Evolutionary conservation across 1,140 invertebrate genomes (phyloP).

Genomic region (Pseudomyrmex concolor): DNA sequence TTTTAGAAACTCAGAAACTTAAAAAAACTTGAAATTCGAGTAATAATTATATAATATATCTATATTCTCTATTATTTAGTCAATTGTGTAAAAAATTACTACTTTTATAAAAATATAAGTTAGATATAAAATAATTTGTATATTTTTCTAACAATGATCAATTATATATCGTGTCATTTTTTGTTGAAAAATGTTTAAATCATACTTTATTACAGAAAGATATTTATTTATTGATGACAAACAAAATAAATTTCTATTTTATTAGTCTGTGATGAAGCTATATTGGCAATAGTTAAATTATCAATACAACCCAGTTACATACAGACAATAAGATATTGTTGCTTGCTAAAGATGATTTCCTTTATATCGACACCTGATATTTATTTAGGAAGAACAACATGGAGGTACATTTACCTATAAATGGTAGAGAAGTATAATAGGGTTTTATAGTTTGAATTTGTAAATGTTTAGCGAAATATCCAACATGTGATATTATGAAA

Average conservation of each 20-base stretch:
- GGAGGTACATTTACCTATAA: not conserved
- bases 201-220: too few relatives aligned
- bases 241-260: too few relatives aligned
- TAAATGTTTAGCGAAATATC: not conserved
- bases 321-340: too few relatives aligned
- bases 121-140: not conserved
- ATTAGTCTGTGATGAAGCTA: too few relatives aligned
- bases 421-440: not conserved
- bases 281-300: too few relatives aligned
- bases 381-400: not conserved
- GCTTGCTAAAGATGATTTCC: not conserved
- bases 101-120: not conserved
- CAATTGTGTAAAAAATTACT: not conserved
- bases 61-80: too few relatives aligned
- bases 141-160: too few relatives aligned
- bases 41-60: not conserved
- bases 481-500: constrained; percentile 24
- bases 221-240: too few relatives aligned
- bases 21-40: not conserved
- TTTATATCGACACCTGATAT: not conserved
- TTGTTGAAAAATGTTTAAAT: too few relatives aligned
- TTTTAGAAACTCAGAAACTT: too few relatives aligned
- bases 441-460: not conserved
- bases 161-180: too few relatives aligned
- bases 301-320: too few relatives aligned